These are phyloP conservation scores for Luperina nickerlii DNA, from an alignment of 2,888 invertebrate genomes.

Conservation along the genomic window DNA sequence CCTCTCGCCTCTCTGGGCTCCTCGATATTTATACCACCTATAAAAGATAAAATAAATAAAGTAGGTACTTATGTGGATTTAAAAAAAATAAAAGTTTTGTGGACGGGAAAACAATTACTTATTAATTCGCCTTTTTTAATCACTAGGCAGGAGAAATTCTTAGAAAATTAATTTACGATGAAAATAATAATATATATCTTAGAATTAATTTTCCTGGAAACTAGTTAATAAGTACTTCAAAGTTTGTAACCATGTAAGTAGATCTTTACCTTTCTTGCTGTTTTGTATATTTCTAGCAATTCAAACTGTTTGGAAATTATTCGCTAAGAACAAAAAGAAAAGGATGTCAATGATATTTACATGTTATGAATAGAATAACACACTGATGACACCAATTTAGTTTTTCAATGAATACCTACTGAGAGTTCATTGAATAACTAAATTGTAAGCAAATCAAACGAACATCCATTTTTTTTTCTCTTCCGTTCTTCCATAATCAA, in stretches of 20 bases:
- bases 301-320: not conserved
- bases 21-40: too few species aligned
- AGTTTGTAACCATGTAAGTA: too few species aligned
- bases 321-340: not conserved
- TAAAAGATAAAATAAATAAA: not conserved
- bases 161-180: not conserved
- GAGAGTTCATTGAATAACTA: slow-evolving; percentile 4
- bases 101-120: not conserved
- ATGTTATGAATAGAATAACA: not conserved
- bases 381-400: not conserved
- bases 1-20: too few species aligned
- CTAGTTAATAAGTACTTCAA: not conserved
- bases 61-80: not conserved
- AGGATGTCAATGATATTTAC: not conserved
- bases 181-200: not conserved
- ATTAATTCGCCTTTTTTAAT: not conserved
- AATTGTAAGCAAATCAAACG: slow-evolving; percentile 25
- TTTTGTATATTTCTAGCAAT: not conserved
- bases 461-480: not conserved
- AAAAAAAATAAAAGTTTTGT: not conserved
- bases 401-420: too few species aligned
- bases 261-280: not conserved
- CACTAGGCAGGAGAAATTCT: not conserved
- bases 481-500: slow-evolving; percentile 29
- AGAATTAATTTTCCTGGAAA: not conserved